Evolutionary conservation across 2,797 vertebrate genomes (phyloP).

Genomic region (Urocyon cinereoargenteus): DNA sequence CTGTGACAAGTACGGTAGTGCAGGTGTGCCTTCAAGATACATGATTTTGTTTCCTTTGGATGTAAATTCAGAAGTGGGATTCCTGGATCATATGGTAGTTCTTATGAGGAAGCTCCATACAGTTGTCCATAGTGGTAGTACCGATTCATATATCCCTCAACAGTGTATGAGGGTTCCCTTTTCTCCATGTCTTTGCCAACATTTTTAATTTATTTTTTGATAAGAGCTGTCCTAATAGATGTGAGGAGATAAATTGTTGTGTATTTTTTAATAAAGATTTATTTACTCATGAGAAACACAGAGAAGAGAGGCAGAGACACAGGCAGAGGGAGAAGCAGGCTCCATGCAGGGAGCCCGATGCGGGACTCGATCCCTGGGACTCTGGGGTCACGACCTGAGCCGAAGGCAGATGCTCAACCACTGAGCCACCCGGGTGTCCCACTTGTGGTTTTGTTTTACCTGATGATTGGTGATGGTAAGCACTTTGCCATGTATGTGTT

Average conservation of each 20-base stretch:
- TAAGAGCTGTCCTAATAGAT: background rate
- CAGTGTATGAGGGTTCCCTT: background rate
- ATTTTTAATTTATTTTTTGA: background rate
- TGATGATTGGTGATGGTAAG: background rate
- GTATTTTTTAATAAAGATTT: no score
- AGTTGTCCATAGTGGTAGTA: background rate
- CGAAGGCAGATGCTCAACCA: no score
- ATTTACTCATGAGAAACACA: no score
- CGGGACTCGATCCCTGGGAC: no score
- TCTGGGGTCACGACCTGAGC: no score
- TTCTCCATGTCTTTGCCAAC: background rate
- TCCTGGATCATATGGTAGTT: background rate
- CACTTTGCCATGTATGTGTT: background rate
- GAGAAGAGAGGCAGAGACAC: no score
- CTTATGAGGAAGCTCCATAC: background rate
- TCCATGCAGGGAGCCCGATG: no score
- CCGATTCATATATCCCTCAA: background rate
- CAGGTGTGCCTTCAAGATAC: background rate
- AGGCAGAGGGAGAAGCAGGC: no score
- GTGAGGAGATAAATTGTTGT: background rate
- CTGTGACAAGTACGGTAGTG: background rate
- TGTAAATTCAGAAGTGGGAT: background rate
- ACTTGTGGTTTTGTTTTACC: background rate
- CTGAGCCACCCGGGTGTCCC: no score
- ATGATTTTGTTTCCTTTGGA: background rate